These are phyloP conservation scores for Ciona savignyi DNA, from an alignment of 23 tunicate genomes.

Conservation along the genomic window DNA sequence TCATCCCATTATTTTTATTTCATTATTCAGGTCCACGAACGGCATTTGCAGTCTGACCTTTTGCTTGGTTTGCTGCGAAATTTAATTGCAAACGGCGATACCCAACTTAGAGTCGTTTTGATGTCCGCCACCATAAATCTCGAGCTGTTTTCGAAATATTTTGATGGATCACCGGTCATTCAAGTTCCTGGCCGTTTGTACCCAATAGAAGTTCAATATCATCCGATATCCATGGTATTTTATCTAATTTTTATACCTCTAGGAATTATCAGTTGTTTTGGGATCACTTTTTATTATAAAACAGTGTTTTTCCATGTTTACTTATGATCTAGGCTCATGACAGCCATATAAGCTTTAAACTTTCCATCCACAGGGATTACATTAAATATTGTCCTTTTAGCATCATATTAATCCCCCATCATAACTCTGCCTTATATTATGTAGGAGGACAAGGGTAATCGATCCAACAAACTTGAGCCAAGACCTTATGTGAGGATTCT, in stretches of 20 bases:
- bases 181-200: constrained; percentile 97
- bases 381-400: no score
- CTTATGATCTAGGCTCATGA: no score
- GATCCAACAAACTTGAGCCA: constrained; percentile 67
- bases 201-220: constrained; percentile 84
- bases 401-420: not conserved
- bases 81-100: constrained; percentile 15
- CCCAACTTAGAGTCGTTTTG: constrained; percentile 51
- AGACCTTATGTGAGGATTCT: constrained; percentile 80
- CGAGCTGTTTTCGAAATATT: constrained; percentile 70
- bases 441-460: constrained; percentile 45
- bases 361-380: no score
- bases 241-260: no score
- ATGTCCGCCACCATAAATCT: constrained; percentile 98
- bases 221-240: constrained; percentile 68
- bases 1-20: not conserved
- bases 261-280: no score
- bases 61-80: constrained; percentile 68
- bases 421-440: not conserved
- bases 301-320: no score
- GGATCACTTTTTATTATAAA: no score
- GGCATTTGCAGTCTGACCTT: constrained; percentile 95
- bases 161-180: constrained; percentile 81
- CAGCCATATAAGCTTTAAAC: no score
- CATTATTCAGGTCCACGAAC: constrained; percentile 70